phyloP scores from a whole-genome alignment of 2,113 vertebrate genomes.

The Neodontobutis hainanensis region DNA sequence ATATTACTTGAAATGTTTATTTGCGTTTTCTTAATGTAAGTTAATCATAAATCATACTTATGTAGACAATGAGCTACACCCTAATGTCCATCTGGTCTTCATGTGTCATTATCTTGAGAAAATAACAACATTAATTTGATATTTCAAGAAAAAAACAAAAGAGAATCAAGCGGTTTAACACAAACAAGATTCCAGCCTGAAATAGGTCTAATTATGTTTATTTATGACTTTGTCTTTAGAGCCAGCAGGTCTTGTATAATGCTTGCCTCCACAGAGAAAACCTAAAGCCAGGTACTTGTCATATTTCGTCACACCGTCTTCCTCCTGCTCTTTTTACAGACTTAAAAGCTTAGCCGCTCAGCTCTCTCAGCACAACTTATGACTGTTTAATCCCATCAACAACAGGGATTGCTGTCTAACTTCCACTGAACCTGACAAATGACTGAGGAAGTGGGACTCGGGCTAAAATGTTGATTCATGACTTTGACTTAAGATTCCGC shows the following conservation, averaged over 20 bases:
- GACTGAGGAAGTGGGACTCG: constrained; percentile 37
- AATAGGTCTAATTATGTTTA: neutral
- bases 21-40: no score
- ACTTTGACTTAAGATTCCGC: constrained; percentile 41
- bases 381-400: constrained; percentile 67
- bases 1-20: no score
- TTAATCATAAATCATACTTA: no score
- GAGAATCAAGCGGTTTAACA: no score
- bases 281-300: constrained; percentile 17
- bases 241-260: neutral
- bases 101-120: no score
- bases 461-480: constrained; percentile 62
- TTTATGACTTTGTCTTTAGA: neutral
- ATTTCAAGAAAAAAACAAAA: no score
- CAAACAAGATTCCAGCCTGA: no score
- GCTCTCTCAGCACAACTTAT: constrained; percentile 39
- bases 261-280: neutral
- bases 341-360: constrained; percentile 59
- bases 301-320: constrained; percentile 42
- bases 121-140: no score
- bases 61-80: no score
- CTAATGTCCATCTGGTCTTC: no score
- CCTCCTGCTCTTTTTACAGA: constrained; percentile 41
- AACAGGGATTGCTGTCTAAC: constrained; percentile 60
- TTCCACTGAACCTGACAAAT: constrained; percentile 55